Base-by-base conservation (phyloP, 1,140 invertebrate species). In the Contarinia nasturtii region DNA sequence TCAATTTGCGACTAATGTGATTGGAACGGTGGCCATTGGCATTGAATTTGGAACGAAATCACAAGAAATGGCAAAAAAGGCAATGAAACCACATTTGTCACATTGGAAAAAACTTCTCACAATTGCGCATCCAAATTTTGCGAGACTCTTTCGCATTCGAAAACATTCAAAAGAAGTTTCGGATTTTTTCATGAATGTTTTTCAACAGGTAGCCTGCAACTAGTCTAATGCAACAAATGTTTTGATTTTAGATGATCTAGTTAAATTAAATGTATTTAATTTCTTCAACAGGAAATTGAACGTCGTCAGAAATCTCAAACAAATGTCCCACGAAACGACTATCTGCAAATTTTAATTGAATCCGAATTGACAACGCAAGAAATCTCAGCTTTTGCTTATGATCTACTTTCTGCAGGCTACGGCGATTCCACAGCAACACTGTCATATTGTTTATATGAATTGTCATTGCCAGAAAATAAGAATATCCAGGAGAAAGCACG, bases 401-500 rank as follows among this genome's bases (percentile, higher is more conserved):
- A 49, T 2, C 49, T 49, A 40, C 46, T 47, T 15, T 8, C 46
- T 12, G 47, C 43, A 48, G 49, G 49, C 14, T 51, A 49, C 46
- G 47, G 46, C 27, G 45, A 40, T 4, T 46, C 48, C 2, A 43
- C 48, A 22, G 33, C 56, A n/a, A 50, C 66, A 2, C 50, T 74
- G 14, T 50, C 58, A 7, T 63, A 58, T 44, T 50, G 57, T 10
- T 27, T 58, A 1, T 69, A 65, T 51, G 52, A 57, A 38, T 54
- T 74, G 33, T 65, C 69, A 3, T 51, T 56, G 27, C 27, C 27
- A 27, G 10, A 27, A 3, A 55, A 70, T 54, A 63, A 57, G 22
- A 64, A 69, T 12, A 51, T 76, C 36, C 80, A 83, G 51, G 56
- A 70, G 0, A 70, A 64, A 53, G 53, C 77, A 0, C 60, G 71